A percentile compares a stretch with the other conserved stretches of the same genome.
phyloP scores from a whole-genome alignment of 1,140 invertebrate species.

The Drosophila kohkoa region DNA sequence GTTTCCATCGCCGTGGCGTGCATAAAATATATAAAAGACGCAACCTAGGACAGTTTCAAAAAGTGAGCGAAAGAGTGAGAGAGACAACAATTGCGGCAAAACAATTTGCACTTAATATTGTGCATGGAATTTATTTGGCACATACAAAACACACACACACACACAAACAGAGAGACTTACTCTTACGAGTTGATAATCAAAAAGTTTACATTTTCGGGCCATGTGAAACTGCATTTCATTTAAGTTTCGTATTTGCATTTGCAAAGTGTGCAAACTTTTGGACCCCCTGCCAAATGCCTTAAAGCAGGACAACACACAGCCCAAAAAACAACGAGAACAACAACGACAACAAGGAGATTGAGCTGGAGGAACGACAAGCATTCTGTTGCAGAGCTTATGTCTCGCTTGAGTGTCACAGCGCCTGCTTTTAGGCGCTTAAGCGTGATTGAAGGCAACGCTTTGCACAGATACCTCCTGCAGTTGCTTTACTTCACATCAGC shows the following conservation, averaged over 20 bases:
- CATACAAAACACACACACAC: constrained; percentile 40
- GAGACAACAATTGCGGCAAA: constrained; percentile 66
- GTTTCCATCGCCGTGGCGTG: constrained; percentile 50
- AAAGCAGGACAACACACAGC: constrained; percentile 21
- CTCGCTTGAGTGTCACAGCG: constrained; percentile 26
- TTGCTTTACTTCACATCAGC: constrained; percentile 8
- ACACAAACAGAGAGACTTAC: background rate
- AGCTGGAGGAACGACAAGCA: background rate
- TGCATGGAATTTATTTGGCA: constrained; percentile 68
- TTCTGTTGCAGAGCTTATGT: constrained; percentile 28
- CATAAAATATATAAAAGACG: constrained; percentile 67
- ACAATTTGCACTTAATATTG: constrained; percentile 80
- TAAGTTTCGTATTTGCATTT: constrained; percentile 74
- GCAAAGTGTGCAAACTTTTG: constrained; percentile 44
- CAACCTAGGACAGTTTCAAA: constrained; percentile 13
- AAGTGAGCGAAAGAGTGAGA: background rate
- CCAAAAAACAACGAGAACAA: constrained; percentile 8
- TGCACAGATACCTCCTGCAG: constrained; percentile 5
- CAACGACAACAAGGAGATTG: constrained; percentile 21
- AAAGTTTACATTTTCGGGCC: constrained; percentile 64
- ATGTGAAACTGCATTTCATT: constrained; percentile 66
- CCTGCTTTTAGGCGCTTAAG: constrained; percentile 22
- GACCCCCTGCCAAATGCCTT: constrained; percentile 18
- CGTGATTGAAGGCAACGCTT: constrained; percentile 19
- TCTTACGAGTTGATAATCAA: constrained; percentile 65